Evolutionary conservation across 2,113 vertebrate genomes (phyloP), one percentile per base, ranked within the genome.

Genomic region (Misgurnus anguillicaudatus): DNA sequence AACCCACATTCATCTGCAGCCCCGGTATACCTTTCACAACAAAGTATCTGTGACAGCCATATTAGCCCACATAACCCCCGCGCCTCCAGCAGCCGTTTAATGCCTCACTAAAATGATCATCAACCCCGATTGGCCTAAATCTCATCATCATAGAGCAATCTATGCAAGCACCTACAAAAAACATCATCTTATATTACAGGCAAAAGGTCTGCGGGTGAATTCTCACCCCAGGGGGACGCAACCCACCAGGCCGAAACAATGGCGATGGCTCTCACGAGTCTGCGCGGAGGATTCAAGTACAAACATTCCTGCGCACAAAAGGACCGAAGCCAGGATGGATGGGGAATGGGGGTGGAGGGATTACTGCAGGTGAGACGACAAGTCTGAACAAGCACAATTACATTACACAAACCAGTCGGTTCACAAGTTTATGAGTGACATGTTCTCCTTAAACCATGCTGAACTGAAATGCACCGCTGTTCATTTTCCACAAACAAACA

Each of bases 231-330:
- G 57, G 57, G 38, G 71, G 57, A 74, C 13, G 39, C 38, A 41
- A 72, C 38, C 38, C 53, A 60, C 53, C 62, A 64, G 75, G 17
- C 31, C 5, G 11, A 36, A 62, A 69, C 53, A 77, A 77, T 51
- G 51, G 31, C 45, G 36, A 16, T 36, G 5, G 45, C 55, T 63
- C 64, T 60, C 51, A 17, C 39, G 75, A 78, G 71, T 61, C 71
- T 45, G 39, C 19, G 6, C n/a, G 58, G 67, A 83, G 69, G 84
- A 87, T 72, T 74, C 67, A 83, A 88, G 58, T 47, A 74, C 65
- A 84, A 76, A 79, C 89, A 88, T 89, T 90, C 85, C 87, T 82
- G 66, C 45, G 80, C 61, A 87, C 82, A 87, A 85, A 86, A 57
- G 61, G 21, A 14, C 36, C 13, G 68, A 61, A 74, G 71, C n/a